Conservation (phyloP, 2,113 vertebrate genomes). For the Takifugu bimaculatus region DNA sequence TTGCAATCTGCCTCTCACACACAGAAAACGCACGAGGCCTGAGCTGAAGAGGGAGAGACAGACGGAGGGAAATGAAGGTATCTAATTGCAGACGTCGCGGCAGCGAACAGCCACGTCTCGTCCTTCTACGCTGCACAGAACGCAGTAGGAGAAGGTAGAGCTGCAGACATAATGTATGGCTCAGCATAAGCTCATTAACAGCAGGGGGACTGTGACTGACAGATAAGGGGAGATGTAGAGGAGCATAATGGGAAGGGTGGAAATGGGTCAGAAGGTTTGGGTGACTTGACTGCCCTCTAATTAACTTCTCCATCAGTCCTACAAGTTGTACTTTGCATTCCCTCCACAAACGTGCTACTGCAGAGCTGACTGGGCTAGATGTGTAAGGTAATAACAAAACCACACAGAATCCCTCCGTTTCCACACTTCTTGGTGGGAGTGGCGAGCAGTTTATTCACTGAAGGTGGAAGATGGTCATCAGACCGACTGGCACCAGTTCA, state of each 20-base stretch:
- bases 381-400: too few relatives aligned
- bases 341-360: constrained; percentile 1
- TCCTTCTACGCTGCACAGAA: constrained; percentile 13
- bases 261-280: constrained; percentile 54
- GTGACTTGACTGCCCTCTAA: constrained; percentile 57
- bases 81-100: constrained; percentile 58
- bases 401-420: too few relatives aligned
- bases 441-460: too few relatives aligned
- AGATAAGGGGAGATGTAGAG: constrained; percentile 35
- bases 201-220: constrained; percentile 38
- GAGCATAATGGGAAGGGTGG: constrained; percentile 21
- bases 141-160: constrained; percentile 9
- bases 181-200: constrained; percentile 55
- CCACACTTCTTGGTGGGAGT: background rate
- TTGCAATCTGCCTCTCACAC: constrained; percentile 40
- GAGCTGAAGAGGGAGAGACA: constrained; percentile 31
- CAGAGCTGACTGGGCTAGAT: background rate
- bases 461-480: too few relatives aligned
- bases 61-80: constrained; percentile 33
- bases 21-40: constrained; percentile 35
- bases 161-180: constrained; percentile 40
- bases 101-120: constrained; percentile 13
- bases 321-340: constrained; percentile 24
- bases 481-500: too few relatives aligned
- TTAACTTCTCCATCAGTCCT: constrained; percentile 57